phyloP scores from a whole-genome alignment of 30 jellyfish, hydroid and myxozoan genomes.

The Hydra vulgaris region DNA sequence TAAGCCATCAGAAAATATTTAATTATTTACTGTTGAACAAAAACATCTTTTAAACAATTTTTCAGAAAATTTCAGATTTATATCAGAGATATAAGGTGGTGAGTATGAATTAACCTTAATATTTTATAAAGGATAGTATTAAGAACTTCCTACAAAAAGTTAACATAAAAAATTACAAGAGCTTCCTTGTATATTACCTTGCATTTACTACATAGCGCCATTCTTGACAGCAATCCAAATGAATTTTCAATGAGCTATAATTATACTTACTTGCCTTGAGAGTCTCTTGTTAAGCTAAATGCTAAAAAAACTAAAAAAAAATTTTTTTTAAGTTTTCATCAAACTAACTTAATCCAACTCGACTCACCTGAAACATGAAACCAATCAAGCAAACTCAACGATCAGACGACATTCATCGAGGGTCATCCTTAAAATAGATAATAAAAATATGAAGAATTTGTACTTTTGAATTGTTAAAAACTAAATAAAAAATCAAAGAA shows the following conservation, averaged over 20 bases:
- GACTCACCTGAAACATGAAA: not conserved
- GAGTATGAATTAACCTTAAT: too few species aligned
- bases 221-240: not conserved
- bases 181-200: too few species aligned
- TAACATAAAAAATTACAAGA: too few species aligned
- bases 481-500: too few species aligned
- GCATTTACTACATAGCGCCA: not conserved
- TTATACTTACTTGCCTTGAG: not conserved
- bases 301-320: not conserved
- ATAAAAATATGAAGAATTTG: not conserved
- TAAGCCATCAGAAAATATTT: not conserved
- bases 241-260: not conserved
- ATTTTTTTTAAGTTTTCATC: too few species aligned
- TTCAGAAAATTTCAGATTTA: not conserved
- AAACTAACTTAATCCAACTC: not conserved
- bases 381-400: slow-evolving; percentile 27
- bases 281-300: not conserved
- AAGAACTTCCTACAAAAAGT: not conserved
- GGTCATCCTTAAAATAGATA: slow-evolving; percentile 5
- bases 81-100: too few species aligned
- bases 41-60: not conserved
- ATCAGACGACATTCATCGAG: slow-evolving; percentile 22
- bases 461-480: too few species aligned
- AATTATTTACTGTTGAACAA: not conserved
- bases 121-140: too few species aligned